A percentile compares a stretch with the other conserved stretches of the same genome.
These are phyloP conservation scores for Actinernus sp. DNA, from an alignment of 92 coral and sea anemone genomes.

Conservation along the genomic window DNA sequence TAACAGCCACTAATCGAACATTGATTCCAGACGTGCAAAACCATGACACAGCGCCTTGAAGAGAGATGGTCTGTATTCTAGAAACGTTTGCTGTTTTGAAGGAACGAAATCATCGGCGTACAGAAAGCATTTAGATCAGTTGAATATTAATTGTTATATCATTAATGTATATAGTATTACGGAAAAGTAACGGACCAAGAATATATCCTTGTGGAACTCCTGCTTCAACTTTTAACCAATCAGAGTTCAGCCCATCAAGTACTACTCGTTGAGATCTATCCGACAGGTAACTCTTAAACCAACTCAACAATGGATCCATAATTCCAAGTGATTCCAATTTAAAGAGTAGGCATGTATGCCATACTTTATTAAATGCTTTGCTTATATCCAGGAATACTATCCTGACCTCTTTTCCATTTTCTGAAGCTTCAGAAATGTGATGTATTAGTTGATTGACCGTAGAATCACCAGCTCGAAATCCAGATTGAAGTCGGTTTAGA, in stretches of 20 bases:
- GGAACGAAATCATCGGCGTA: slow-evolving; percentile 45
- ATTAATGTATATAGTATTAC: slow-evolving; percentile 40
- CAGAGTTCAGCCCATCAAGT: slow-evolving; percentile 11
- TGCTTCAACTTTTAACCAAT: slow-evolving; percentile 14
- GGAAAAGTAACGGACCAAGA: slow-evolving; percentile 42
- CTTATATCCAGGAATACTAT: slow-evolving; percentile 47
- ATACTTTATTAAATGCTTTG: slow-evolving; percentile 51
- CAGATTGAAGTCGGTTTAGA: slow-evolving; percentile 59
- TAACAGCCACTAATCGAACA: too few relatives aligned
- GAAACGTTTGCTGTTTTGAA: too few relatives aligned
- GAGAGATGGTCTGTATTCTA: too few relatives aligned
- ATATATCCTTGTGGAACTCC: slow-evolving; percentile 40
- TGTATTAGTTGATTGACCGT: slow-evolving; percentile 62
- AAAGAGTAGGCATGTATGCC: slow-evolving; percentile 37
- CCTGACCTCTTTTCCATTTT: slow-evolving; percentile 55
- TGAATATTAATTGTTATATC: slow-evolving; percentile 25
- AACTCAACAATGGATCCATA: slow-evolving; percentile 6
- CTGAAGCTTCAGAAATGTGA: slow-evolving; percentile 47
- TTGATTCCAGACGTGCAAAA: too few relatives aligned
- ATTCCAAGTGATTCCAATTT: slow-evolving; percentile 32
- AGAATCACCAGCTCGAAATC: slow-evolving; percentile 66
- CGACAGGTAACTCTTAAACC: slow-evolving; percentile 30
- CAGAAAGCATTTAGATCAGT: slow-evolving; percentile 9
- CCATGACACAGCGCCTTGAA: too few relatives aligned
- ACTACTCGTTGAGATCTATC: slow-evolving; percentile 34